Base-by-base conservation (phyloP, 2,113 vertebrate species). In the Austrofundulus limnaeus region DNA sequence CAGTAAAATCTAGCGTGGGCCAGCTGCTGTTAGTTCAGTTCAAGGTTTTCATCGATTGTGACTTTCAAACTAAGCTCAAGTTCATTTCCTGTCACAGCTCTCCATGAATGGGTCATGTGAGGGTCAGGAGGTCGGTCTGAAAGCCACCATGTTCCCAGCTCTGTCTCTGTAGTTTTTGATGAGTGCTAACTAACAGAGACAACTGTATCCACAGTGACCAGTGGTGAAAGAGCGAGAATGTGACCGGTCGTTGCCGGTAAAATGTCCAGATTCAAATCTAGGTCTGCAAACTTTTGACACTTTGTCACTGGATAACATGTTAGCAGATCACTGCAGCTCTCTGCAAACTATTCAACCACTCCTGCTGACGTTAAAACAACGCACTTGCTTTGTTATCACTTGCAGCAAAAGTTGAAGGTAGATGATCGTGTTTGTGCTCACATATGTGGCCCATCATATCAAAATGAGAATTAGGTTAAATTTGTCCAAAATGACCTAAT, bases 41-140 rank as follows among this genome's bases (percentile, higher is more conserved):
- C 9, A 34, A n/a, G n/a, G n/a, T n/a, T n/a, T n/a, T 34, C 31
- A 10, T 34, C 31, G 10, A 34, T 10, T 34, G 31, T 34, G 31
- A 34, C 31, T 34, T 34, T 34, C 12, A 10, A 62, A 80, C 79
- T 85, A 85, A 89, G 88, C 87, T 81, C 81, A 7, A 86, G 68
- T 86, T 86, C 50, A 90, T 91, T 90, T 90, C 89, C 88, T 88
- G 83, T 67, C 58, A 37, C 42, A 43, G 28, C 46, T 64, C 62
- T 77, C 47, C 54, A 59, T 54, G 46, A 75, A 72, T 11, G 12
- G 70, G 72, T 43, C 69, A 49, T 85, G 63, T 21, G 20, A 60
- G 76, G 86, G 88, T 91, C 88, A 90, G 88, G 85, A 88, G 87
- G 85, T 90, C 90, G 85, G 84, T 73, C n/a, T 41, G 65, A 64